Percentiles rank a stretch among this genome's conserved stretches.
phyloP scores from a whole-genome alignment of 2,888 invertebrate species.

The Nomada fabriciana region DNA sequence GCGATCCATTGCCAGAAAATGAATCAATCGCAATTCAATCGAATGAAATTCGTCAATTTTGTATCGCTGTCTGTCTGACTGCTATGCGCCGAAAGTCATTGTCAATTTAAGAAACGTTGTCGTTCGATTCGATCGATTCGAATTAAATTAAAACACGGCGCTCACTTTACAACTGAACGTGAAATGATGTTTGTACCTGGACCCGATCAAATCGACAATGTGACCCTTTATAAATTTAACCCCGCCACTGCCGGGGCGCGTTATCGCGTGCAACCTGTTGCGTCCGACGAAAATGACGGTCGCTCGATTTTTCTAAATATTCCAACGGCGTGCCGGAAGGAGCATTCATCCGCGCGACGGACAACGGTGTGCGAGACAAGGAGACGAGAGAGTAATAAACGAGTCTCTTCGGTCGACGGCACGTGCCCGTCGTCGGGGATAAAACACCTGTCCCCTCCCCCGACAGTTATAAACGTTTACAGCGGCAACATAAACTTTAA shows the following conservation, averaged over 20 bases:
- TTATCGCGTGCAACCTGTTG: slow-evolving; percentile 67
- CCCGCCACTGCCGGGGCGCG: slow-evolving; percentile 21
- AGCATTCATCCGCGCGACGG: neutral
- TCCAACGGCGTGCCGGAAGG: slow-evolving; percentile 32
- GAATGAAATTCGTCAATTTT: too few species aligned
- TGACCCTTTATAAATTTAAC: slow-evolving; percentile 57
- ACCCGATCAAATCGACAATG: slow-evolving; percentile 27
- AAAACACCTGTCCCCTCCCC: slow-evolving; percentile 76
- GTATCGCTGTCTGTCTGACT: too few species aligned
- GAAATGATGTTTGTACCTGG: neutral
- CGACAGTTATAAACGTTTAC: slow-evolving; percentile 81
- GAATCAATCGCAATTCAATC: neutral
- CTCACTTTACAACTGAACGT: too few species aligned
- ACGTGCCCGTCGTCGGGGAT: slow-evolving; percentile 60
- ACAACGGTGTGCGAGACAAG: neutral
- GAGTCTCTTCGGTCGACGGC: slow-evolving; percentile 49
- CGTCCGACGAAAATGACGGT: neutral
- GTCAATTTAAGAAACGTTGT: too few species aligned
- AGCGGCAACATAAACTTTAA: slow-evolving; percentile 82
- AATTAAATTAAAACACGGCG: too few species aligned
- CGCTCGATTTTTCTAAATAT: slow-evolving; percentile 64
- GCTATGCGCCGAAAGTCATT: too few species aligned
- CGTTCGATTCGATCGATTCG: too few species aligned
- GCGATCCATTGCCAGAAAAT: neutral
- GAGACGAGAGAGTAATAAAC: slow-evolving; percentile 51